Conservation (phyloP, 2,888 invertebrate genomes). For the Bombylius discolor region DNA sequence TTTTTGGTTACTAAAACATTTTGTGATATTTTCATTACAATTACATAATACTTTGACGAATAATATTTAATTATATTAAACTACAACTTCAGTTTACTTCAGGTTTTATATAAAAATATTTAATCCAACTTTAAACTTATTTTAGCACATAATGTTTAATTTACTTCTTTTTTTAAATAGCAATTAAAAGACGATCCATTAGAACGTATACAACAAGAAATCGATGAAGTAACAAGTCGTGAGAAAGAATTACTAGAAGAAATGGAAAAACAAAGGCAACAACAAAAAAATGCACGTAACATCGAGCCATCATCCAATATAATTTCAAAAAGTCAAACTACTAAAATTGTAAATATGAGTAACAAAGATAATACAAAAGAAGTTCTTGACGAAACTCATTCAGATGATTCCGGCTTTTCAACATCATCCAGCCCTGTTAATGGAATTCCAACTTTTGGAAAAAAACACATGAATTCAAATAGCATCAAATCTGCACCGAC, state of each 20-base stretch:
- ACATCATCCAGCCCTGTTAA: conserved; percentile 31
- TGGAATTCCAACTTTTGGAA: conserved; percentile 21
- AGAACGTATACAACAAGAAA: conserved; percentile 77
- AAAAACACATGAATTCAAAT: conserved; percentile 32
- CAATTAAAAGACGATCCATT: conserved; percentile 54
- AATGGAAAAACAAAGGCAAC: conserved; percentile 28
- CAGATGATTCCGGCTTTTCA: conserved; percentile 36
- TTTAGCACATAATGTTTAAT: conserved; percentile 8
- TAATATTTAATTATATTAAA: too few relatives aligned
- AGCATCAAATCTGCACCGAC: conserved; percentile 26
- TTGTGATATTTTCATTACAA: too few relatives aligned
- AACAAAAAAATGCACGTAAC: conserved; percentile 16
- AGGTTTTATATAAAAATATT: too few relatives aligned
- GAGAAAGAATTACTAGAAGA: conserved; percentile 61
- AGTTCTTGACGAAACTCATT: conserved; percentile 29
- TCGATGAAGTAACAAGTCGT: conserved; percentile 70
- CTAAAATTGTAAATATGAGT: not conserved
- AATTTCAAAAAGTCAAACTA: not conserved
- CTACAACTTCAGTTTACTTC: too few relatives aligned
- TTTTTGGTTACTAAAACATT: too few relatives aligned
- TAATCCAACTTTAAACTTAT: too few relatives aligned
- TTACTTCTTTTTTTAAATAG: conserved; percentile 39
- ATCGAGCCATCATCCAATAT: not conserved
- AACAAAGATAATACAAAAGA: conserved; percentile 23
- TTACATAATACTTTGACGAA: too few relatives aligned